Evolutionary conservation across 2,797 vertebrate species (phyloP), one percentile per base, ranked within the genome.

Genomic region (Danio aesculapii): DNA sequence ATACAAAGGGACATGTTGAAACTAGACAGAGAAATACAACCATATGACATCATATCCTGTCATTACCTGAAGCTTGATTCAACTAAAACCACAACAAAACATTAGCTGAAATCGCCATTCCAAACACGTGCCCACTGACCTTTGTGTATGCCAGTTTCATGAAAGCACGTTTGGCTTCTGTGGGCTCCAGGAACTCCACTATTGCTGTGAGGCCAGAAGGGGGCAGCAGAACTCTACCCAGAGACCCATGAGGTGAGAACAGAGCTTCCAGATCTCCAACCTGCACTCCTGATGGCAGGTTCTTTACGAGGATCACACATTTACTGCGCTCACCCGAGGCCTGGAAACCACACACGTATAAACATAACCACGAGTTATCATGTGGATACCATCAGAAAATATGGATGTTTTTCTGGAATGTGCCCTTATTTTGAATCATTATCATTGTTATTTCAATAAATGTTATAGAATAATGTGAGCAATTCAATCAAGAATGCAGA

Each of bases 151-250:
- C 97, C 83, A 99, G 93, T 44, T 89, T 95, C 16, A 91, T 93
- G 89, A 98, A 99, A 0, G 97, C 97, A 59, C 90, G 94, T 81
- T 97, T 98, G 14, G 97, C 98, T 90, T 99, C 97, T 0, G 95
- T 92, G 0, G 95, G 94, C 86, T 98, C 97, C 83, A 98, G 90
- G 89, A 97, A 99, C 91, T 99, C 98, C 30, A 98, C 90, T 2
- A 99, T 91, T 82, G 96, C 97, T 0, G 96, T 98, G 89, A 99
- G 86, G 0, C 98, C 98, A 0, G 97, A 96, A n/a, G 96, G 93
- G 0, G 98, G 98, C 86, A 99, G 92, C 80, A 99, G 91, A 75
- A 99, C 96, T 0, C 97, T 90, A 57, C 97, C 97, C 83, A 99
- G 89, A 84, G 94, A 95, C 73, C 98, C 98, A 0, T 96, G 92